A percentile compares a stretch with the other conserved stretches of the same genome.
Conservation (phyloP, 2,888 invertebrate genomes). For the Carabus problematicus region DNA sequence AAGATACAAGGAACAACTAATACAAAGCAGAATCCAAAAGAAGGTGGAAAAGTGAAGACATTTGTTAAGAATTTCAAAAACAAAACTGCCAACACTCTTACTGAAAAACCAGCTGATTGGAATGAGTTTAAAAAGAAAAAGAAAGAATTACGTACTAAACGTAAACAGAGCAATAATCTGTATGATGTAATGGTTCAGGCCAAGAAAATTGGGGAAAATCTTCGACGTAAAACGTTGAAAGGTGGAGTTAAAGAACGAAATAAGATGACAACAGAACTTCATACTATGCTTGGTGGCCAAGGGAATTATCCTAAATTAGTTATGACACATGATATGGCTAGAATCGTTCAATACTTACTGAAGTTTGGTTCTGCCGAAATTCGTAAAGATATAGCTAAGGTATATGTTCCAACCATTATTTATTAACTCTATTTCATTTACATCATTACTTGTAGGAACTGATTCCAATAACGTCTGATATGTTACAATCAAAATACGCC, state of each 20-base stretch:
- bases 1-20: conserved; percentile 2
- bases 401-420: conserved; percentile 46
- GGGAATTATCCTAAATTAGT: conserved; percentile 74
- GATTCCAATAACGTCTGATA: conserved; percentile 69
- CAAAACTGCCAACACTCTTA: conserved; percentile 15
- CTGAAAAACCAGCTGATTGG: conserved; percentile 72
- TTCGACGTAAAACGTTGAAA: conserved; percentile 60
- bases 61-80: conserved; percentile 4
- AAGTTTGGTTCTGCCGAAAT: conserved; percentile 74
- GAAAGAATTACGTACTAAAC: conserved; percentile 71
- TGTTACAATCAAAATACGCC: conserved; percentile 80
- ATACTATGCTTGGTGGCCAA: conserved; percentile 65
- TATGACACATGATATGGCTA: conserved; percentile 84
- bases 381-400: conserved; percentile 70
- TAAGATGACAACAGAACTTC: conserved; percentile 68
- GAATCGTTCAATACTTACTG: conserved; percentile 88
- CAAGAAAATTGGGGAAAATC: conserved; percentile 68
- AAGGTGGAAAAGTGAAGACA: conserved; percentile 2
- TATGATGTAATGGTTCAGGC: conserved; percentile 65
- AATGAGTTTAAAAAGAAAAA: conserved; percentile 76
- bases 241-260: conserved; percentile 66
- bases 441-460: conserved; percentile 66
- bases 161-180: conserved; percentile 66
- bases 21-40: conserved; percentile 3
- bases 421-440: background rate